Conservation (phyloP, 2,797 vertebrate genomes). For the Hapalemur alaotrensis region DNA sequence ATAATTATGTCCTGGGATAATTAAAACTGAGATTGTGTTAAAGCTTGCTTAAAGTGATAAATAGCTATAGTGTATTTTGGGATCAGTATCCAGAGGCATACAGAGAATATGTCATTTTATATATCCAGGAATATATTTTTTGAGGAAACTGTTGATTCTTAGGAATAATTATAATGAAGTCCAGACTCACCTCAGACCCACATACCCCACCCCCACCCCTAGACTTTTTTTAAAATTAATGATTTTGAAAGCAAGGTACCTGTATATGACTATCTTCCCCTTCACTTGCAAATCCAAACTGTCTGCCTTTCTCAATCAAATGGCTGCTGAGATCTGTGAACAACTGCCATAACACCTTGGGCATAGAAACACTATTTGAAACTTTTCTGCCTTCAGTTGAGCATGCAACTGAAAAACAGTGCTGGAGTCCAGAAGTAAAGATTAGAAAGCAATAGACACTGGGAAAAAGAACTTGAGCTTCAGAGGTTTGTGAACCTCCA, state of each 20-base stretch:
- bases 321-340: not conserved
- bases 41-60: constrained; percentile 50
- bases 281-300: not conserved
- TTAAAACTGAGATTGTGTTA: constrained; percentile 61
- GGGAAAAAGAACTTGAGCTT: not conserved
- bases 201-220: not conserved
- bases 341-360: not conserved
- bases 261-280: not conserved
- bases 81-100: constrained; percentile 29
- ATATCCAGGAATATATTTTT: constrained; percentile 40
- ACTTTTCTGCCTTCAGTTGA: not conserved
- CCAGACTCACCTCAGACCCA: not conserved
- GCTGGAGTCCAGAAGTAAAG: not conserved
- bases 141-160: constrained; percentile 27
- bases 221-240: constrained; percentile 1
- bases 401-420: not conserved
- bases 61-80: constrained; percentile 49
- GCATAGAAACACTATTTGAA: not conserved
- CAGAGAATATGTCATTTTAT: constrained; percentile 36
- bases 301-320: constrained; percentile 32
- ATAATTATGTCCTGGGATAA: constrained; percentile 63
- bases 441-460: not conserved
- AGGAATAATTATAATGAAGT: constrained; percentile 9
- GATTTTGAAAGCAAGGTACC: constrained; percentile 20
- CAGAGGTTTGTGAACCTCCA: not conserved